A percentile compares a stretch with the other conserved stretches of the same genome.
Evolutionary conservation across 2,888 invertebrate genomes (phyloP).

Genomic region (Nesidiocoris tenuis): DNA sequence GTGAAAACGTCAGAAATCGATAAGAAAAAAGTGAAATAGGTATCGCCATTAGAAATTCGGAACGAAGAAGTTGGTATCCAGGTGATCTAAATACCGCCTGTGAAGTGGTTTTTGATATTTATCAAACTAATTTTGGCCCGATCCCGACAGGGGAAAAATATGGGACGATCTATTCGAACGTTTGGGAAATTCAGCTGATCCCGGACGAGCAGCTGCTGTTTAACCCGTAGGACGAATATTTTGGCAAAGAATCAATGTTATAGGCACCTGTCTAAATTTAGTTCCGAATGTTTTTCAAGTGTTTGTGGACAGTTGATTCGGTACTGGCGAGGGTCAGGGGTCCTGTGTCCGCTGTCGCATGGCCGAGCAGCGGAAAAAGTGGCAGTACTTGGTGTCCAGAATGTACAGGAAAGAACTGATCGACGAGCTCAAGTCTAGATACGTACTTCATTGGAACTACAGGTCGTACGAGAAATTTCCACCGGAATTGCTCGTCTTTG

Average conservation of each 20-base stretch:
- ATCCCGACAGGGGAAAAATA: no score
- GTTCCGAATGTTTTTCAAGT: constrained; percentile 14
- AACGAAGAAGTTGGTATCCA: no score
- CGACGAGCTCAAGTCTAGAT: constrained; percentile 50
- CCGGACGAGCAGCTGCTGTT: background rate
- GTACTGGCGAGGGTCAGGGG: no score
- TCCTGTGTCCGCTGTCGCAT: background rate
- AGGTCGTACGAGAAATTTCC: constrained; percentile 35
- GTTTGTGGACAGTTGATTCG: constrained; percentile 1
- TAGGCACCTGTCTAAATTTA: constrained; percentile 15
- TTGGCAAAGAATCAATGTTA: constrained; percentile 31
- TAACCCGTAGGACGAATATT: constrained; percentile 16
- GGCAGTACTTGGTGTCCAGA: constrained; percentile 23
- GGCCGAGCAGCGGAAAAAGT: constrained; percentile 12
- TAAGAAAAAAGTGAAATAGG: no score
- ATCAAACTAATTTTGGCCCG: no score
- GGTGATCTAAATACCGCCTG: no score
- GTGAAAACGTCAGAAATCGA: no score
- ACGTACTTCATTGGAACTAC: constrained; percentile 45
- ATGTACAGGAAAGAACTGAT: constrained; percentile 46
- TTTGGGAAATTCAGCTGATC: background rate
- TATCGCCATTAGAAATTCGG: no score
- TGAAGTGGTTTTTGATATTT: no score
- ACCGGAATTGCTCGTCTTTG: constrained; percentile 42
- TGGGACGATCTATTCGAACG: no score